These are phyloP conservation scores for Drosophila lini DNA, from an alignment of 1,140 invertebrate genomes.

Conservation along the genomic window DNA sequence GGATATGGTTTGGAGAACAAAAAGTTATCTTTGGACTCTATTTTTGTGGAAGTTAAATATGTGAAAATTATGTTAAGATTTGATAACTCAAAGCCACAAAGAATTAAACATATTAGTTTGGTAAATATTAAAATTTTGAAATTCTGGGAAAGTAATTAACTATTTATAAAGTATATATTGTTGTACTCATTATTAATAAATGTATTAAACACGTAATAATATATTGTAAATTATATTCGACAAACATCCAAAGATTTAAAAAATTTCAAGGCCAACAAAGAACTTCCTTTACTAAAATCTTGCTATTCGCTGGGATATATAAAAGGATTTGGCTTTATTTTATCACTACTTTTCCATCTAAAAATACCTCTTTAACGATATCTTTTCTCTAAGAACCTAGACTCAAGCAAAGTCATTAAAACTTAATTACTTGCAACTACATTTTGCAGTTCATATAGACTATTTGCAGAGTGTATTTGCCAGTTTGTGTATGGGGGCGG, in stretches of 20 bases:
- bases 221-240: no score
- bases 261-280: no score
- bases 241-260: no score
- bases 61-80: neutral
- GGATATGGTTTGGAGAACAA: neutral
- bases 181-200: no score
- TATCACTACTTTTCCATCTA: neutral
- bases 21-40: neutral
- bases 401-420: constrained; percentile 8
- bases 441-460: constrained; percentile 9
- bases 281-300: no score
- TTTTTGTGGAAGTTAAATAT: neutral
- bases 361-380: neutral
- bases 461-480: constrained; percentile 14
- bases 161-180: no score
- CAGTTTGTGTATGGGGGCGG: constrained; percentile 37
- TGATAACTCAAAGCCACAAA: no score
- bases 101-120: no score
- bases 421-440: constrained; percentile 9
- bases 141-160: no score
- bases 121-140: no score
- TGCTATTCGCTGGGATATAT: neutral
- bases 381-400: neutral
- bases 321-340: neutral
- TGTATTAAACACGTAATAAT: no score